Base-by-base conservation (phyloP, 37 sponge, comb jelly and placozoan genomes). In the Chondrosia reniformis region DNA sequence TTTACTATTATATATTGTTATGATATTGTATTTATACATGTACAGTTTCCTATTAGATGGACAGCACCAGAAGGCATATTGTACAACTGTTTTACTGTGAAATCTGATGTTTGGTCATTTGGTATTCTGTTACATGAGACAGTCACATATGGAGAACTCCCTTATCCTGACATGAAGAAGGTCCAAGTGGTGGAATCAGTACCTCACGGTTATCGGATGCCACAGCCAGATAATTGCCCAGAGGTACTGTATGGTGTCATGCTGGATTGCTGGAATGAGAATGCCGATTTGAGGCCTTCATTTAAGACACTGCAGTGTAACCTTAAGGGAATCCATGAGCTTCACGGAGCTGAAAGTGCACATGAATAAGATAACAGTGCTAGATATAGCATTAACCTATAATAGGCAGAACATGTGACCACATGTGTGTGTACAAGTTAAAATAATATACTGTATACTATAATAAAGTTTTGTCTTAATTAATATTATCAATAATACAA, bases 101-200 rank as follows among this genome's bases (percentile, higher is more conserved):
- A 97, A 71, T 94, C 98, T 10, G 98, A 97, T 56, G 98, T 97
- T 17, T 97, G 98, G 98, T 92, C 94, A 8, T 98, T 90, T 84
- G 99, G 99, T 8, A 86, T 98, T 17, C 81, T 98, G 21, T 74
- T 98, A 63, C 87, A 90, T 36, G 99, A 98, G 65, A 81, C 93
- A 0, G 84, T 98, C 73, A 98, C 99, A 10, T 98, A 98, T 73
- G 99, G 99, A 33, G 80, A 91, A 9, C 85, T 93, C 65, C 99
- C 99, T 22, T 98, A 98, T 69, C 95, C 96, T 22, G 97, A 94
- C 17, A 92, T 93, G 97, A 96, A 94, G 31, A 96, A 96, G 63
- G 86, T 90, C 2, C 88, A 96, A 42, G 97, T 96, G 37, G 66
- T 91, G 39, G 87, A 91, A 59, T 64, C 46, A 66, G 69, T 91